Evolutionary conservation across 2,113 vertebrate genomes (phyloP).

Genomic region (Halcyon malimbica): DNA sequence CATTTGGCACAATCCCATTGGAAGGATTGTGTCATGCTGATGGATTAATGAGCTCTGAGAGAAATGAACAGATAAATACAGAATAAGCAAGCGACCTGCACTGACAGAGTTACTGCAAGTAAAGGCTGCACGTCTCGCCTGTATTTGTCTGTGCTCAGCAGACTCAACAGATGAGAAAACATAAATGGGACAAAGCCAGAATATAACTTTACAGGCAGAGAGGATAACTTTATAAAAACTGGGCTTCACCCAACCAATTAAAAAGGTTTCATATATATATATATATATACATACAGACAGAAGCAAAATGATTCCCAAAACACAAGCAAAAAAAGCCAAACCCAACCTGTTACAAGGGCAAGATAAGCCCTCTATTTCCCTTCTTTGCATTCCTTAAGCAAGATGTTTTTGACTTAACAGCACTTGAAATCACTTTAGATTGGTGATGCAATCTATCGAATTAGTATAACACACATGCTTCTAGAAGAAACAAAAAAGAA

Average conservation of each 20-base stretch:
- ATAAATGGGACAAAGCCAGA: background rate
- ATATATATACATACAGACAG: background rate
- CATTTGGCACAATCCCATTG: slow-evolving; percentile 18
- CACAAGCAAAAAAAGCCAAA: background rate
- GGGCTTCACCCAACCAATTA: background rate
- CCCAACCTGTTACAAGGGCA: background rate
- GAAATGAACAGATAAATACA: background rate
- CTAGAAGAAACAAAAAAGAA: background rate
- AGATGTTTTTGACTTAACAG: background rate
- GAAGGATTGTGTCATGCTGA: slow-evolving; percentile 45
- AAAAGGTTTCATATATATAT: background rate
- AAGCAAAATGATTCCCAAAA: background rate
- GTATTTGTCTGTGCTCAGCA: background rate
- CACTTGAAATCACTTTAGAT: background rate
- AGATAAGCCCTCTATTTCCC: background rate
- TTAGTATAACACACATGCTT: background rate
- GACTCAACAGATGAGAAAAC: slow-evolving; percentile 45
- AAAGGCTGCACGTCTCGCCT: slow-evolving; percentile 13
- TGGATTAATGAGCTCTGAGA: slow-evolving; percentile 20
- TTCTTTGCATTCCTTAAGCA: background rate
- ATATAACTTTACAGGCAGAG: background rate
- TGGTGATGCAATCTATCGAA: background rate
- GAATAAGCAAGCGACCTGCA: slow-evolving; percentile 26
- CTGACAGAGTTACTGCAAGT: slow-evolving; percentile 32
- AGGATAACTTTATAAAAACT: background rate